phyloP scores from a whole-genome alignment of 2,888 invertebrate species.

The Meandrusa payeni region DNA sequence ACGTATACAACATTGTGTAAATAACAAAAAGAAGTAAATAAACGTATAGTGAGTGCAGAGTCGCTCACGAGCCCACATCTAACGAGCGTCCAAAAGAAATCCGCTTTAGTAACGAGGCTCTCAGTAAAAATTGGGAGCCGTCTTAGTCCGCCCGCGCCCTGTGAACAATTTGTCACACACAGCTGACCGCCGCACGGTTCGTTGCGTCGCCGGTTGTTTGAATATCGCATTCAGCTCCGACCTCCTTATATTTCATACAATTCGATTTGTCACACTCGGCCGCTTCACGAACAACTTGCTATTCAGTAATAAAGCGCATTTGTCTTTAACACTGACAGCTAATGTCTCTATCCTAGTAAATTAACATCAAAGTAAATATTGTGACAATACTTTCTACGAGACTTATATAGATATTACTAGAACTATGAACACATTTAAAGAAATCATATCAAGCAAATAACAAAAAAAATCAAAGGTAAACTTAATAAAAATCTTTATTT shows the following conservation, averaged over 20 bases:
- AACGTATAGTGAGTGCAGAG: no score
- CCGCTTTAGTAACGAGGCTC: constrained; percentile 16
- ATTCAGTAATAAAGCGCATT: constrained; percentile 10
- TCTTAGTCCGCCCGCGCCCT: constrained; percentile 9
- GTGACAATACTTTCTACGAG: no score
- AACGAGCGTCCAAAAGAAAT: constrained; percentile 14
- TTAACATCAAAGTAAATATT: no score
- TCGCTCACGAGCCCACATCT: not conserved
- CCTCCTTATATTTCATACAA: constrained; percentile 38
- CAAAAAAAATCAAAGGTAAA: no score
- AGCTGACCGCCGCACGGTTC: constrained; percentile 41
- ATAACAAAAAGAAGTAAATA: no score
- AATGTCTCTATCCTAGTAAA: no score
- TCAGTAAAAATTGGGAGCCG: constrained; percentile 4
- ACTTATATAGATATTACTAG: no score
- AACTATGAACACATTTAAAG: no score
- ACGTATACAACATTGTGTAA: no score
- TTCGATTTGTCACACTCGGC: constrained; percentile 44
- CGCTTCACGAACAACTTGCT: constrained; percentile 24
- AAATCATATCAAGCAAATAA: no score
- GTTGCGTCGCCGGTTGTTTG: constrained; percentile 54
- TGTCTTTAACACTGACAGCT: constrained; percentile 15
- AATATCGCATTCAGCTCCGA: constrained; percentile 39
- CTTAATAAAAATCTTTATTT: no score
- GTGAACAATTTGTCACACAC: constrained; percentile 26